These are phyloP conservation scores for Eremobia ochroleuca DNA, from an alignment of 2,888 invertebrate genomes.

Conservation along the genomic window DNA sequence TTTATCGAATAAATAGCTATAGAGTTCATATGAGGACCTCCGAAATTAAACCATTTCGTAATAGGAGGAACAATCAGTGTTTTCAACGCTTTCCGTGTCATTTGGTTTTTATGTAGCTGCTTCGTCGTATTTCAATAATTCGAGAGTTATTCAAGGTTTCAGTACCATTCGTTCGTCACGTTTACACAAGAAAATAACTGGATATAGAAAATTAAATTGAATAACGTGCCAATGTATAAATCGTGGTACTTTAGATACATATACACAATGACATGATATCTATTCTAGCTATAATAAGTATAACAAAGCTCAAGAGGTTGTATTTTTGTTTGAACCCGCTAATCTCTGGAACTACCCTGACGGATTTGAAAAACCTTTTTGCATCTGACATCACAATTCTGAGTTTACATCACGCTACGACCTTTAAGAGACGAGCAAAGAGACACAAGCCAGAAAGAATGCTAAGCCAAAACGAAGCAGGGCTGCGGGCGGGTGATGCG, in stretches of 20 bases:
- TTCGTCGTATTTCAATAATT: not conserved
- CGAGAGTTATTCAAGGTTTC: conserved; percentile 35
- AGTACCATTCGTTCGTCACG: conserved; percentile 28
- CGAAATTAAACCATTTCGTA: not conserved
- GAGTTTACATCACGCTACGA: not conserved
- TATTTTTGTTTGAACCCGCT: too few species aligned
- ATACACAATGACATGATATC: not conserved
- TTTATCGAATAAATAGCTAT: not conserved
- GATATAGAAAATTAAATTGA: conserved; percentile 24
- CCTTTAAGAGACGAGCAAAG: not conserved
- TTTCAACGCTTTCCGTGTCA: not conserved
- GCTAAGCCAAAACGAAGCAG: not conserved
- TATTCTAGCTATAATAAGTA: not conserved
- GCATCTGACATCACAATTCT: not conserved
- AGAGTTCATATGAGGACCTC: not conserved
- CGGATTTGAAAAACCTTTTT: not conserved
- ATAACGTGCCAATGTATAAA: conserved; percentile 4
- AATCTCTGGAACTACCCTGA: not conserved
- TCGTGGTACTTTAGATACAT: not conserved
- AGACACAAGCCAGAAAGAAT: not conserved
- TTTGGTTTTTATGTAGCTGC: conserved; percentile 3
- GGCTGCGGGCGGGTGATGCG: not conserved
- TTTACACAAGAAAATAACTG: conserved; percentile 29
- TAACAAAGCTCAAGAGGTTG: not conserved
- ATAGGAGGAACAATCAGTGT: not conserved